A percentile compares a stretch with the other conserved stretches of the same genome.
Conservation (phyloP, 1,140 invertebrate genomes). For the Drosophila biarmipes region DNA sequence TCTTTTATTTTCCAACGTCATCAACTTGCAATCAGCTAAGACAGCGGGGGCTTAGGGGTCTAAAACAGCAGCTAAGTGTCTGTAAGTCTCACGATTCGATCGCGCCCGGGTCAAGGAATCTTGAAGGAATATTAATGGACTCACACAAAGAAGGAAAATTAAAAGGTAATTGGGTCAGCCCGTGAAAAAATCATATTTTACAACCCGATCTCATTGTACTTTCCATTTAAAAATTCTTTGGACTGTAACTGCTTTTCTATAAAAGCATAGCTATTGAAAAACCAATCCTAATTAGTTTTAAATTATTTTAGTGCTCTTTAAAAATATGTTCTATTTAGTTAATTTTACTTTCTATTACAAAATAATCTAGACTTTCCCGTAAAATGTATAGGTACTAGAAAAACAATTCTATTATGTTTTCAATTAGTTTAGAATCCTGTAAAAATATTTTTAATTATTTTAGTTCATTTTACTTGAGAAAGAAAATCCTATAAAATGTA, state of each 20-base stretch:
- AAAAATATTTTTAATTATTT: too few relatives aligned
- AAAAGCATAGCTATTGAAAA: neutral
- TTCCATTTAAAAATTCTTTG: neutral
- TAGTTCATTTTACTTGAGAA: too few relatives aligned
- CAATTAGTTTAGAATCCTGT: too few relatives aligned
- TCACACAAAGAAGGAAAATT: neutral
- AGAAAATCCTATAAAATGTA: neutral
- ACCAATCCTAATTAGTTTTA: too few relatives aligned
- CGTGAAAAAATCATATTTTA: neutral
- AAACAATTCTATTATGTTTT: too few relatives aligned
- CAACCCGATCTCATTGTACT: neutral
- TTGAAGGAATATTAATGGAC: neutral
- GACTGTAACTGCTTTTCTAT: neutral
- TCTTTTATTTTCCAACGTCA: slow-evolving; percentile 29
- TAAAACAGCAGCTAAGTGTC: slow-evolving; percentile 3
- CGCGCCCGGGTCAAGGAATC: neutral
- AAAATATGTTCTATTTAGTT: neutral
- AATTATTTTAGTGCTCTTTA: neutral
- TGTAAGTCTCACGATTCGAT: neutral
- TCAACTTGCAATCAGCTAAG: slow-evolving; percentile 26
- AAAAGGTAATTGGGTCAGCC: neutral
- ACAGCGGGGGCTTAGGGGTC: neutral
- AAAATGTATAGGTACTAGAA: too few relatives aligned
- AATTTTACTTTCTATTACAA: too few relatives aligned
- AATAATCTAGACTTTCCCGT: too few relatives aligned